Conservation (phyloP, 1,140 invertebrate species). For the Bradysia coprophila region DNA sequence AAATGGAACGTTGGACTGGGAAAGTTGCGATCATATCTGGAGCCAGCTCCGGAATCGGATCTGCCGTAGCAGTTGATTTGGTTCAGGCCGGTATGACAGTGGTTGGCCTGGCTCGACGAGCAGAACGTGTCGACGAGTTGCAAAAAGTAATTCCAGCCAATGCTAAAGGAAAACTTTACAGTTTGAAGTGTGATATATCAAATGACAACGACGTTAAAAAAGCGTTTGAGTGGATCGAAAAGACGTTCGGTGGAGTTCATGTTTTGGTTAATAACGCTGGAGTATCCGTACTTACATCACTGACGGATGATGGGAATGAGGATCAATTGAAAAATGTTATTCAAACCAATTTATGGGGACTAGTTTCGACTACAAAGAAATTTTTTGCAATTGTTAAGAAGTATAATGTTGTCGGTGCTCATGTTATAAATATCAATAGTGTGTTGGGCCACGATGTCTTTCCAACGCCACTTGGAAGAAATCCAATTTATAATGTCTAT, state of each 20-base stretch:
- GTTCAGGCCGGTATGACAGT: constrained; percentile 40
- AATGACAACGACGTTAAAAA: constrained; percentile 38
- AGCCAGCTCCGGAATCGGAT: constrained; percentile 38
- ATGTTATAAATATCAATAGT: constrained; percentile 2
- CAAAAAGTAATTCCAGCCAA: constrained; percentile 6
- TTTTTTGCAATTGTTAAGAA: constrained; percentile 21
- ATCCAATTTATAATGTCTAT: neutral
- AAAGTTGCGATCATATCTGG: neutral
- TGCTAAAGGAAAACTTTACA: constrained; percentile 8
- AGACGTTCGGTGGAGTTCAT: constrained; percentile 34
- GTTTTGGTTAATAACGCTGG: constrained; percentile 48
- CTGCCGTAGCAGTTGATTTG: constrained; percentile 29
- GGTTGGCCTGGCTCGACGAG: constrained; percentile 44
- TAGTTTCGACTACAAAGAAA: constrained; percentile 38
- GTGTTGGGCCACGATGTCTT: constrained; percentile 1
- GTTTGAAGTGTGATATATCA: constrained; percentile 41
- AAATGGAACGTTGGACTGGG: neutral
- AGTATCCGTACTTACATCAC: constrained; percentile 4
- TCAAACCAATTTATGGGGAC: constrained; percentile 41
- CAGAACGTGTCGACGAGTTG: constrained; percentile 30
- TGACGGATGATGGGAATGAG: neutral
- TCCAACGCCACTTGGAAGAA: neutral
- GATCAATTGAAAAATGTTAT: constrained; percentile 11
- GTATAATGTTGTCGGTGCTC: neutral
- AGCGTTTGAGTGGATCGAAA: constrained; percentile 36